These are phyloP conservation scores for Aphodius granarius DNA, from an alignment of 2,888 invertebrate species.

Conservation along the genomic window DNA sequence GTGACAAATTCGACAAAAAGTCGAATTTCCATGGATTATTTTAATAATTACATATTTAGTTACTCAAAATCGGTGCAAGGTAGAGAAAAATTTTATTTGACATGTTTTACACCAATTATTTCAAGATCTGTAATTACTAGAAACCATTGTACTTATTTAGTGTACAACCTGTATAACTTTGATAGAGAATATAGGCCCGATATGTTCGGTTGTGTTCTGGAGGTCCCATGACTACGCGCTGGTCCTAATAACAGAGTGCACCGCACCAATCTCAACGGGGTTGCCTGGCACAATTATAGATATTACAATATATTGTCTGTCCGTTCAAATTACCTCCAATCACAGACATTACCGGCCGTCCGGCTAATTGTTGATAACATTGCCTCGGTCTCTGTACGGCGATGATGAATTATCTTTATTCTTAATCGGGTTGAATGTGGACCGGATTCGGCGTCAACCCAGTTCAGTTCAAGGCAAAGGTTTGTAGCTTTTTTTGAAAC, in stretches of 20 bases:
- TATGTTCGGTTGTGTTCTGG: neutral
- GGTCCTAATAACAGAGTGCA: slow-evolving; percentile 43
- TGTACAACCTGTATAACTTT: neutral
- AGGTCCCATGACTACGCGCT: slow-evolving; percentile 33
- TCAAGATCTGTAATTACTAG: no score
- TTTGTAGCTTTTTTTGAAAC: slow-evolving; percentile 10
- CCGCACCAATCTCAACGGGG: slow-evolving; percentile 47
- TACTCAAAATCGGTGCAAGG: no score
- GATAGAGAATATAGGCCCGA: neutral
- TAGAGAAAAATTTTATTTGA: no score
- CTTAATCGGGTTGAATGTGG: slow-evolving; percentile 40
- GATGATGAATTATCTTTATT: slow-evolving; percentile 45
- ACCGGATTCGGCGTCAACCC: slow-evolving; percentile 16
- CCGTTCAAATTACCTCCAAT: slow-evolving; percentile 49
- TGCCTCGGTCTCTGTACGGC: slow-evolving; percentile 32
- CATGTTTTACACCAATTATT: no score
- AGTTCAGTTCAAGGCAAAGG: no score
- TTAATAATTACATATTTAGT: no score
- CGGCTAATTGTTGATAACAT: slow-evolving; percentile 50
- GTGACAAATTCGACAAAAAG: no score
- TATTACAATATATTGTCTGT: slow-evolving; percentile 51
- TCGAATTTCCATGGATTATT: no score
- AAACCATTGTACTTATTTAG: no score
- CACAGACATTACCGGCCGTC: slow-evolving; percentile 47
- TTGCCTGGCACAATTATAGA: slow-evolving; percentile 50